Evolutionary conservation across 2,888 invertebrate genomes (phyloP).

Genomic region (Hirtodrosophila alboralis): DNA sequence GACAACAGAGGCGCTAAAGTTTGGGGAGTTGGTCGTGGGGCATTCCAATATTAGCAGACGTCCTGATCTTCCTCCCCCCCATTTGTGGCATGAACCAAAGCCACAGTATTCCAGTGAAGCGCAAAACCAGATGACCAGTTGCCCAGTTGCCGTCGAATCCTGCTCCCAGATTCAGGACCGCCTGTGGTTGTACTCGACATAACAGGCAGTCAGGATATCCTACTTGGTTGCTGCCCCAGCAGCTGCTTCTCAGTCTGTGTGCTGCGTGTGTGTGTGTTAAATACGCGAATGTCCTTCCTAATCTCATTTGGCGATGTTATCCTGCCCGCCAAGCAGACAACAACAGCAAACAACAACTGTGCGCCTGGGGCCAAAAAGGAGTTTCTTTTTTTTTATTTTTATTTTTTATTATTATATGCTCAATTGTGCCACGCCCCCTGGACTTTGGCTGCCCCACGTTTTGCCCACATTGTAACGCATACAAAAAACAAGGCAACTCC

Average conservation of each 20-base stretch:
- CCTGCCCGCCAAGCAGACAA: conserved; percentile 60
- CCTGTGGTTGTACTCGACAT: conserved; percentile 59
- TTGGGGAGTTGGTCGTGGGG: no score
- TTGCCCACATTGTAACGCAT: conserved; percentile 15
- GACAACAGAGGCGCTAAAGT: conserved; percentile 70
- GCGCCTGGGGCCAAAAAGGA: conserved; percentile 34
- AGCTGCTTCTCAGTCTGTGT: conserved; percentile 7
- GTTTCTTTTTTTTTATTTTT: no score
- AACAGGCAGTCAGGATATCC: conserved; percentile 78
- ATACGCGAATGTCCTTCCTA: conserved; percentile 82
- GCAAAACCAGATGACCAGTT: conserved; percentile 15
- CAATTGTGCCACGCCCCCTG: conserved; percentile 2
- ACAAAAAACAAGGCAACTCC: conserved; percentile 59
- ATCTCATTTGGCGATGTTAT: conserved; percentile 79
- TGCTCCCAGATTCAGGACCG: conserved; percentile 20
- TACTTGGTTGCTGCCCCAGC: conserved; percentile 52
- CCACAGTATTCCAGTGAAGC: conserved; percentile 40
- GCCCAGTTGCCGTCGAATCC: conserved; percentile 18
- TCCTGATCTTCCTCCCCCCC: neutral
- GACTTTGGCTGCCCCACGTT: neutral
- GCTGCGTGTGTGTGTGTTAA: conserved; percentile 63
- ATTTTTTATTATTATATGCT: conserved; percentile 26
- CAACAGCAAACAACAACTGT: conserved; percentile 53
- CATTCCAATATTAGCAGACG: conserved; percentile 64
- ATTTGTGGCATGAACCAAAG: no score